Conservation (phyloP, 2,888 invertebrate species). For the Exephanes ischioxanthus region DNA sequence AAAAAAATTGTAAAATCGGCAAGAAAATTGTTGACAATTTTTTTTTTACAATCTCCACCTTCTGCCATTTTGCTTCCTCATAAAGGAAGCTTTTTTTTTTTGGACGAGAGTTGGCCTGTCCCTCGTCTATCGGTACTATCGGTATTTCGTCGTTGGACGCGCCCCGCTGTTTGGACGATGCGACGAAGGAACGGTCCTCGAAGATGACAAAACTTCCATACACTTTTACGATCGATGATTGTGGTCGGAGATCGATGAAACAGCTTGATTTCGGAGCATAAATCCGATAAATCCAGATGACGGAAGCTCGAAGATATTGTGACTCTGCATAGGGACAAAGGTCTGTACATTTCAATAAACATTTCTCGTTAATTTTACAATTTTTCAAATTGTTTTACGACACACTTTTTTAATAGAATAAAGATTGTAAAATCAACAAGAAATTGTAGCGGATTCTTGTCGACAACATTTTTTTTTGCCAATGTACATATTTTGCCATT, state of each 20-base stretch:
- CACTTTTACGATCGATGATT: constrained; percentile 7
- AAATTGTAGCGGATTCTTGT: not conserved
- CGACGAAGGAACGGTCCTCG: not conserved
- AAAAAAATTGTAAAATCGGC: not conserved
- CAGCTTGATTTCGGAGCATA: too few species aligned
- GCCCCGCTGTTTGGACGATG: constrained; percentile 45
- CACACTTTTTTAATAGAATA: not conserved
- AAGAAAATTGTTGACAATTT: not conserved
- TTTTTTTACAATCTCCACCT: not conserved
- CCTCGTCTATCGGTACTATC: constrained; percentile 44
- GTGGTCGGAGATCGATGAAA: too few species aligned
- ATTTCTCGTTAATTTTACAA: constrained; percentile 8
- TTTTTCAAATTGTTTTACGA: not conserved
- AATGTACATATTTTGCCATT: not conserved
- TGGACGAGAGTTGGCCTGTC: not conserved
- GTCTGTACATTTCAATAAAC: constrained; percentile 8
- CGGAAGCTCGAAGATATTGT: not conserved
- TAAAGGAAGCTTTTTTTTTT: too few species aligned
- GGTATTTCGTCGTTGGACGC: constrained; percentile 38
- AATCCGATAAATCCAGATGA: not conserved
- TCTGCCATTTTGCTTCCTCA: too few species aligned
- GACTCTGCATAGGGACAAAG: not conserved
- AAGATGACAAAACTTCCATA: constrained; percentile 17
- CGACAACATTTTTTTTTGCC: not conserved
- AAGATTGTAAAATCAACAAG: not conserved